These are phyloP conservation scores for Liodrosophila aerea DNA, from an alignment of 2,888 invertebrate species.

Conservation along the genomic window DNA sequence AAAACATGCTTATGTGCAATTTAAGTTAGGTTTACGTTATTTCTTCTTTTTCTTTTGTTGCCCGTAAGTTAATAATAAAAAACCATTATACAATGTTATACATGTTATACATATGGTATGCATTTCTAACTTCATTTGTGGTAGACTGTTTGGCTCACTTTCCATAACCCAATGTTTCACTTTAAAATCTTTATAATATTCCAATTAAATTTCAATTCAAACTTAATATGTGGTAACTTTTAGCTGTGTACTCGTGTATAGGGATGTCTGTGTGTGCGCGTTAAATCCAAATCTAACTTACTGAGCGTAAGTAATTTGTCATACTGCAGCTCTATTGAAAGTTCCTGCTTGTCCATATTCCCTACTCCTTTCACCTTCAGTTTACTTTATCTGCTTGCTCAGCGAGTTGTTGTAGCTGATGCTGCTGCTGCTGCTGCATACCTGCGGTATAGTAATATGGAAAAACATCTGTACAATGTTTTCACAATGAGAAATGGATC, in stretches of 20 bases:
- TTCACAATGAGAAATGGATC: conserved; percentile 44
- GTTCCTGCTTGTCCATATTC: conserved; percentile 23
- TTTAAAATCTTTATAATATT: too few relatives aligned
- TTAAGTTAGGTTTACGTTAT: conserved; percentile 48
- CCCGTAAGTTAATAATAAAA: conserved; percentile 64
- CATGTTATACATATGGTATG: conserved; percentile 64
- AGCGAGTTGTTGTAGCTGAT: conserved; percentile 41
- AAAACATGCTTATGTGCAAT: conserved; percentile 77
- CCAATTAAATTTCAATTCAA: too few relatives aligned
- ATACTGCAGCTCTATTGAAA: conserved; percentile 34
- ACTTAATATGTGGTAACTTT: too few relatives aligned
- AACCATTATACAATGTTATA: conserved; percentile 56
- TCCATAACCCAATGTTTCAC: background rate
- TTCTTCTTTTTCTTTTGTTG: conserved; percentile 25
- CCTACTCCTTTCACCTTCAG: conserved; percentile 24
- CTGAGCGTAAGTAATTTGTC: conserved; percentile 55
- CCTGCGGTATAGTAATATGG: conserved; percentile 69
- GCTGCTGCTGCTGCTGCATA: conserved; percentile 53
- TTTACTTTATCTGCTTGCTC: conserved; percentile 15
- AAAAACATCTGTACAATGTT: conserved; percentile 78
- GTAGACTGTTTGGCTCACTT: conserved; percentile 23
- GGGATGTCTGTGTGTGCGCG: conserved; percentile 35
- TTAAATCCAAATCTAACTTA: conserved; percentile 38
- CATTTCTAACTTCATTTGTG: conserved; percentile 42
- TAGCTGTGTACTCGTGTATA: too few relatives aligned